Conservation (phyloP, 2,888 invertebrate genomes). For the Orthosia incerta region DNA sequence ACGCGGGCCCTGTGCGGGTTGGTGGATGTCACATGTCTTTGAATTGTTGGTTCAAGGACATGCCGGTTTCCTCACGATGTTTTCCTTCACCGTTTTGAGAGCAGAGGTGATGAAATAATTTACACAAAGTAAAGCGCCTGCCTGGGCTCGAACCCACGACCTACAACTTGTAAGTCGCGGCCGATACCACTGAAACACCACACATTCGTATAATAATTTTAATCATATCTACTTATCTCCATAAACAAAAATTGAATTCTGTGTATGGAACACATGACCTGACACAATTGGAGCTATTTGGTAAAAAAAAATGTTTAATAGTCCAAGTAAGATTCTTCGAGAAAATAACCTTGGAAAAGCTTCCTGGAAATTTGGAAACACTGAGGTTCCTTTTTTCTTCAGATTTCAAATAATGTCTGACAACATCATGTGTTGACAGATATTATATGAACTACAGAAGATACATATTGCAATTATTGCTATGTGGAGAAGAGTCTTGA, state of each 20-base stretch:
- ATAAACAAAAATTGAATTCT: no score
- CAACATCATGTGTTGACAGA: not conserved
- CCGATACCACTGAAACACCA: no score
- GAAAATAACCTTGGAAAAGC: not conserved
- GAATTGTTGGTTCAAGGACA: no score
- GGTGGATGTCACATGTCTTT: no score
- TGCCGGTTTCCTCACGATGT: no score
- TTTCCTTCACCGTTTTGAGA: no score
- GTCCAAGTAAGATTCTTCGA: not conserved
- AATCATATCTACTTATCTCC: not conserved
- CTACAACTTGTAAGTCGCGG: no score
- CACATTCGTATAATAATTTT: not conserved
- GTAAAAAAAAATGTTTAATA: not conserved
- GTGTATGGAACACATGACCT: not conserved
- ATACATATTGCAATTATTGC: not conserved
- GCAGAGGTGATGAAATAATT: no score
- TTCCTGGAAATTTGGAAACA: not conserved
- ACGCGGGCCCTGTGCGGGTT: no score
- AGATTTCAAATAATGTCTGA: not conserved
- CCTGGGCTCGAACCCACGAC: no score
- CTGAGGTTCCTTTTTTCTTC: not conserved
- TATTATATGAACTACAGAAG: not conserved
- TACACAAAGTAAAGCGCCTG: no score
- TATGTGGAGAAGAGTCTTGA: not conserved
- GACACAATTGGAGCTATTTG: not conserved